Evolutionary conservation across 2,888 invertebrate species (phyloP), one percentile per base, ranked within the genome.

Genomic region (Amiota mariae): DNA sequence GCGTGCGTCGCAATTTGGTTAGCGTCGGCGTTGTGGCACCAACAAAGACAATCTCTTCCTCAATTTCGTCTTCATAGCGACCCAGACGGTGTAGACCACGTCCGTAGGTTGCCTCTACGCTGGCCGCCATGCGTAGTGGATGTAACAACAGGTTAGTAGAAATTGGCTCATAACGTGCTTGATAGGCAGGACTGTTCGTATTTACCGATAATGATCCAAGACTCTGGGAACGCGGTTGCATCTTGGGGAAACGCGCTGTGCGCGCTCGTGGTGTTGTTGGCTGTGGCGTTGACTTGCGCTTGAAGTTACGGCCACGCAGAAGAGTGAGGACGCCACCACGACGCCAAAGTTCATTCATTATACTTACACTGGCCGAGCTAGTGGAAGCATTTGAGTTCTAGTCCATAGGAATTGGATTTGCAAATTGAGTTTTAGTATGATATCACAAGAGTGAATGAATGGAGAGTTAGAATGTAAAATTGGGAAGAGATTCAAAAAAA

Each of bases 151-250:
- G 81, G 78, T 88, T 89, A 87, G 85, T 87, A 20, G 59, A 18
- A 86, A 88, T 86, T 79, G 88, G 80, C 82, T 88, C 88, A 80
- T 87, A 89, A 75, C 83, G 83, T 81, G 83, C 86, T 80, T 59
- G 20, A 20, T 77, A 79, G 72, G 81, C 79, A 24, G 86, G 81
- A 79, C 88, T 87, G 73, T 75, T 76, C 68, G 82, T 88, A 90
- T 88, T 90, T 90, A 90, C 90, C 90, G 90, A 88, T 77, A 90
- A 79, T 67, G 90, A 90, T 82, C 89, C 90, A 51, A 89, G 82
- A 75, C 90, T 90, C 73, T 88, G 88, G 0, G 90, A 90, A 36
- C 90, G 85, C 2, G 87, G 85, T 74, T 89, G 88, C 80, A 89
- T 75, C 77, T 88, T 87, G 36, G 79, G 76, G 67, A 82, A 79